These are phyloP conservation scores for Dastarcus helophoroides DNA, from an alignment of 2,888 invertebrate species.

Conservation along the genomic window DNA sequence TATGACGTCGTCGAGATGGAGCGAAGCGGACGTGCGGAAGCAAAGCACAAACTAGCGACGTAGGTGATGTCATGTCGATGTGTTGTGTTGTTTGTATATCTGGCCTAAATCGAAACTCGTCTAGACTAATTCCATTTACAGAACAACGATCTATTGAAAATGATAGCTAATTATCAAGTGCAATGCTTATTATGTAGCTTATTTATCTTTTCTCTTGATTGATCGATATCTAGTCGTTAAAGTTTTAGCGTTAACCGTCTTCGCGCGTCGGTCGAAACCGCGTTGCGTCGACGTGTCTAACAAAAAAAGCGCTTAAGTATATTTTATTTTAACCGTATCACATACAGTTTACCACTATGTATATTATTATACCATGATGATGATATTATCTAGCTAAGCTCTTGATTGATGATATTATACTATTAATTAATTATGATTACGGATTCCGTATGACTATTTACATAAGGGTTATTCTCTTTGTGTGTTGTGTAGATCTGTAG, in stretches of 20 bases:
- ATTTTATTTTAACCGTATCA: too few species aligned
- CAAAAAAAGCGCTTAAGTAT: constrained; percentile 31
- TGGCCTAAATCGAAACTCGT: constrained; percentile 27
- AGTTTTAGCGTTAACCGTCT: constrained; percentile 20
- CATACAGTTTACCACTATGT: too few species aligned
- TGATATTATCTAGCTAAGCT: constrained; percentile 19
- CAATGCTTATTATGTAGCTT: constrained; percentile 36
- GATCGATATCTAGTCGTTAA: constrained; percentile 10
- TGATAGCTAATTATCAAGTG: constrained; percentile 28
- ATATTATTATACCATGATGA: too few species aligned
- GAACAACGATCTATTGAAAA: constrained; percentile 40
- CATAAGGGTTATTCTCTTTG: constrained; percentile 37
- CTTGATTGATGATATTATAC: constrained; percentile 21
- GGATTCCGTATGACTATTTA: constrained; percentile 30
- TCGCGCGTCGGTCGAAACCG: constrained; percentile 21
- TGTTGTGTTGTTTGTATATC: not conserved
- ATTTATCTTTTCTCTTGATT: constrained; percentile 35
- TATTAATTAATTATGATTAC: constrained; percentile 22
- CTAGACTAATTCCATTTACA: constrained; percentile 40
- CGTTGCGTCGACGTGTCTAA: not conserved
- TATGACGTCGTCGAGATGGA: too few species aligned
- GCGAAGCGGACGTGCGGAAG: too few species aligned
- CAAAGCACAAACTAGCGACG: constrained; percentile 30
- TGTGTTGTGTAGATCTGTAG: constrained; percentile 40
- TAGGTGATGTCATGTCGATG: constrained; percentile 30